Evolutionary conservation across 2,888 invertebrate genomes (phyloP), one percentile per base, ranked within the genome.

Genomic region (Odontocerum albicorne): DNA sequence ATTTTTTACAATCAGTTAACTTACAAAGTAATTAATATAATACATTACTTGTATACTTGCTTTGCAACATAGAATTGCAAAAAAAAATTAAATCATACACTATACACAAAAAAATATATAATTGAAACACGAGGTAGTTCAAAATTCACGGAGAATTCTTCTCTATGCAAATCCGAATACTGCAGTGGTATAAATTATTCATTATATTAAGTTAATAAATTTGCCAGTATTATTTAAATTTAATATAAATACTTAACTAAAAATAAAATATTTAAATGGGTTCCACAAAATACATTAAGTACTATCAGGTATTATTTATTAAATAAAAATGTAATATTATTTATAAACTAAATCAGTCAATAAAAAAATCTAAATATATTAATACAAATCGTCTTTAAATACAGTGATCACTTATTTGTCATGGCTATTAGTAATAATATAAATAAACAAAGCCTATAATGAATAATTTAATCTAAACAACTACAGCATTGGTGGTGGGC

Each of bases 41-140:
- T 46, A 35, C 32, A 44, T 44, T 13, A 13, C 31, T 8, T 35
- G 4, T 38, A 38, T 38, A 38, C 16, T 38, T 7, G 15, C 16
- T 15, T 8, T 8, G 8, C 16, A n/a, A n/a, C n/a, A n/a, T 8
- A 15, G 4, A 38, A 38, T 15, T 38, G 16, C 38, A 38, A n/a
- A 38, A 4, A 16, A 27, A 10, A 7, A 27, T 7, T 27, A 10
- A 27, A 27, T 7, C 27, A 27, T 27, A 27, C 27, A 27, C 10
- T 4, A n/a, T 27, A 7, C 4, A 27, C 10, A 36, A 50, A 46
- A 32, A 45, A 51, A 54, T 53, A 60, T 57, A 58, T 53, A 47
- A 55, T 42, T 49, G 27, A 56, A 51, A 44, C 49, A 58, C 56
- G 61, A 61, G 61, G 61, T 61, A 61, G 61, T 57, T 61, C 15